Evolutionary conservation across 2,888 invertebrate genomes (phyloP).

Genomic region (Muscina levida): DNA sequence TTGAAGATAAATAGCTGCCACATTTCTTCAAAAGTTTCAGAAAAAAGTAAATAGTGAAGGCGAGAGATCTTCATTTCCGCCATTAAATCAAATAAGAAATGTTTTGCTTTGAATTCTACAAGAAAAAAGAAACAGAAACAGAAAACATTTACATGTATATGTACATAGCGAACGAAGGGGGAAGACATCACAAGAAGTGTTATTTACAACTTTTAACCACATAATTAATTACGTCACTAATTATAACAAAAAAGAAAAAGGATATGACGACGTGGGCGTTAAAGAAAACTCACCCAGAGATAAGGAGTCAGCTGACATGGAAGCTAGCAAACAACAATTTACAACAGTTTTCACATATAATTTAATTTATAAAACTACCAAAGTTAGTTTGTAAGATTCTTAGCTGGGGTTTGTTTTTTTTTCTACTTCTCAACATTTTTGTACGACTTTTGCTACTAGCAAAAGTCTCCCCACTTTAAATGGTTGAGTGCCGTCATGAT

Average conservation of each 20-base stretch:
- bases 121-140: neutral
- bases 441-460: neutral
- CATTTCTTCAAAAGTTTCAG: constrained; percentile 28
- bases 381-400: constrained; percentile 26
- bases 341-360: constrained; percentile 33
- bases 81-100: constrained; percentile 16
- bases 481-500: too few species aligned
- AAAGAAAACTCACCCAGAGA: neutral
- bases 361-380: constrained; percentile 45
- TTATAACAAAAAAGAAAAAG: constrained; percentile 29
- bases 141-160: too few species aligned
- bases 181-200: constrained; percentile 33
- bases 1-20: constrained; percentile 42
- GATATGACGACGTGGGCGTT: neutral
- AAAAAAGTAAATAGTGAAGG: constrained; percentile 7
- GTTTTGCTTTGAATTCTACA: constrained; percentile 5
- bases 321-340: constrained; percentile 24
- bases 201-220: constrained; percentile 50
- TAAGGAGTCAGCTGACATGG: neutral
- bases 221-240: constrained; percentile 53
- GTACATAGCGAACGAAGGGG: too few species aligned
- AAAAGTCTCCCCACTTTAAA: neutral
- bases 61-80: constrained; percentile 7
- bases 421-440: neutral
- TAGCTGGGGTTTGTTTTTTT: constrained; percentile 15